Evolutionary conservation across 2,113 vertebrate genomes (phyloP).

Genomic region (Rhinoderma darwinii): DNA sequence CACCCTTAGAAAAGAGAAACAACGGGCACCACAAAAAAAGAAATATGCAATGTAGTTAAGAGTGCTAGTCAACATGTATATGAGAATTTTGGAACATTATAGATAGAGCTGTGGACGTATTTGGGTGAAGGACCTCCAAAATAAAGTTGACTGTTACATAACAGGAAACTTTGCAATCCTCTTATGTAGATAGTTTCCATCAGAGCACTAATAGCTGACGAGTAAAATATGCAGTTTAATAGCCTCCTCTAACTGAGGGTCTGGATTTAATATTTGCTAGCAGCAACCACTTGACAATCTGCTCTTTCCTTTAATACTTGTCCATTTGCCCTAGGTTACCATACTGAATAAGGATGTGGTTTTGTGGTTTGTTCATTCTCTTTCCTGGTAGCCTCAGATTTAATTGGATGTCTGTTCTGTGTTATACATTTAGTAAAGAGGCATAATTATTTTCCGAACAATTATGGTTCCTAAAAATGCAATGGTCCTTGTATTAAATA

Average conservation of each 20-base stretch:
- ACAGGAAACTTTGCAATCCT: neutral
- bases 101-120: neutral
- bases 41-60: no score
- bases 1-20: no score
- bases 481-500: slow-evolving; percentile 52
- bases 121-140: neutral
- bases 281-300: slow-evolving; percentile 54
- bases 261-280: slow-evolving; percentile 58
- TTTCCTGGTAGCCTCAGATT: slow-evolving; percentile 58
- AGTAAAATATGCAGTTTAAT: slow-evolving; percentile 46
- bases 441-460: slow-evolving; percentile 58
- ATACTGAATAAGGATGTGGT: slow-evolving; percentile 54
- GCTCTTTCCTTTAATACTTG: slow-evolving; percentile 55
- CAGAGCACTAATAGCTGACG: slow-evolving; percentile 43
- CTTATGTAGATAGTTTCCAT: neutral
- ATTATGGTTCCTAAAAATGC: slow-evolving; percentile 56
- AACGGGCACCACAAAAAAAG: no score
- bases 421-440: slow-evolving; percentile 51
- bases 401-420: slow-evolving; percentile 56
- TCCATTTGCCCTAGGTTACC: slow-evolving; percentile 59
- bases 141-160: slow-evolving; percentile 13
- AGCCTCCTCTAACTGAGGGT: slow-evolving; percentile 21
- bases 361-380: slow-evolving; percentile 60
- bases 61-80: no score
- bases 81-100: no score